phyloP scores from a whole-genome alignment of 2,888 invertebrate genomes.

The Coecobrya sp. region DNA sequence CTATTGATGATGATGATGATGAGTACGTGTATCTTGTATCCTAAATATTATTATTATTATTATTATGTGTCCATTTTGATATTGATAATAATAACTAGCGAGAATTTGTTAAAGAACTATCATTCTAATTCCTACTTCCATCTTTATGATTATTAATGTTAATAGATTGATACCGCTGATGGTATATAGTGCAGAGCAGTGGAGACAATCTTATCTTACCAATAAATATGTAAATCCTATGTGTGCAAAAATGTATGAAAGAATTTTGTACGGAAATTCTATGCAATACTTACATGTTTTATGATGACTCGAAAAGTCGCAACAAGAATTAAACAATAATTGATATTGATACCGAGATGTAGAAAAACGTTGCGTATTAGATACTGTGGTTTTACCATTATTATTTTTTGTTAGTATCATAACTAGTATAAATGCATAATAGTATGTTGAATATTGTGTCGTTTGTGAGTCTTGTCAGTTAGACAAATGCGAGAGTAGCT shows the following conservation, averaged over 20 bases:
- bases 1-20: not conserved
- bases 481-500: not conserved
- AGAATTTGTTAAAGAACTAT: not conserved
- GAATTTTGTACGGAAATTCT: not conserved
- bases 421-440: too few species aligned
- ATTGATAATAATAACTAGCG: not conserved
- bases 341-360: not conserved
- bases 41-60: too few species aligned
- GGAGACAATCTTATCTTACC: conserved; percentile 28
- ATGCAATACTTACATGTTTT: not conserved
- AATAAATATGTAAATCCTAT: not conserved
- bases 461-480: not conserved
- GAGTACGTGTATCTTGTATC: not conserved
- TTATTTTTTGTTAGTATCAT: not conserved
- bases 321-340: not conserved
- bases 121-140: not conserved
- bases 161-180: not conserved
- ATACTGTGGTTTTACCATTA: too few species aligned
- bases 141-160: not conserved
- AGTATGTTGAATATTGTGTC: not conserved
- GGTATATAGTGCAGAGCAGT: not conserved
- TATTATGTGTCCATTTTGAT: not conserved
- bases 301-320: not conserved
- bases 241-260: not conserved
- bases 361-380: not conserved